Conservation (phyloP, 2,888 invertebrate genomes). For the Fragum sueziense region DNA sequence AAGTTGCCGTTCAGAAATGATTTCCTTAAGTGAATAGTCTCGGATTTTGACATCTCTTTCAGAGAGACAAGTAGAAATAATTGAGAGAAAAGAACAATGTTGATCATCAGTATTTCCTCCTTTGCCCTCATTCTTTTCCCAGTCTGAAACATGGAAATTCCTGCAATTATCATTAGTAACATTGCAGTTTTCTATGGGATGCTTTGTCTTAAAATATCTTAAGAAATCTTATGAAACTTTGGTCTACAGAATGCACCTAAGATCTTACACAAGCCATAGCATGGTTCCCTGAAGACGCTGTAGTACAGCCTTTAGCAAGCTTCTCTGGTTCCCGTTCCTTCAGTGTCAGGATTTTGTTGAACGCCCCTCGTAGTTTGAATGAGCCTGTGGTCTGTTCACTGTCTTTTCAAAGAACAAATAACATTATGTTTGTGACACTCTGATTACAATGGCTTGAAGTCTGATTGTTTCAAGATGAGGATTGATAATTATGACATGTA, state of each 20-base stretch:
- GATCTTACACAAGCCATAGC: constrained; percentile 70
- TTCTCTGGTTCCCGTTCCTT: constrained; percentile 36
- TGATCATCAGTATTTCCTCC: background rate
- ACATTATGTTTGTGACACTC: background rate
- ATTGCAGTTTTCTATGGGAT: too few species aligned
- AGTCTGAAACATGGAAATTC: too few species aligned
- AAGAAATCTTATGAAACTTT: background rate
- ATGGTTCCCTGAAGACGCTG: constrained; percentile 74
- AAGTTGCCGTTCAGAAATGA: too few species aligned
- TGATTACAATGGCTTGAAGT: background rate
- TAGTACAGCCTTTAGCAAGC: constrained; percentile 50
- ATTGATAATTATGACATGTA: too few species aligned
- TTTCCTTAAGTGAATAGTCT: too few species aligned
- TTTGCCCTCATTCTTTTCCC: too few species aligned
- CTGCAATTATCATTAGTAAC: too few species aligned
- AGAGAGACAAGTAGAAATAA: too few species aligned
- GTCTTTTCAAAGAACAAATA: constrained; percentile 56
- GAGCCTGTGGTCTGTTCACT: constrained; percentile 74
- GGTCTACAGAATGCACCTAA: too few species aligned
- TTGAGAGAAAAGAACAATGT: too few species aligned
- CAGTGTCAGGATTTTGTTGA: constrained; percentile 65
- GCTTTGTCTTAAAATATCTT: constrained; percentile 21
- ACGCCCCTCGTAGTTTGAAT: constrained; percentile 73
- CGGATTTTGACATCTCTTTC: too few species aligned
- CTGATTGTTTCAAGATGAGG: background rate